These are phyloP conservation scores for Rhea pennata DNA, from an alignment of 2,113 vertebrate genomes.

Conservation along the genomic window DNA sequence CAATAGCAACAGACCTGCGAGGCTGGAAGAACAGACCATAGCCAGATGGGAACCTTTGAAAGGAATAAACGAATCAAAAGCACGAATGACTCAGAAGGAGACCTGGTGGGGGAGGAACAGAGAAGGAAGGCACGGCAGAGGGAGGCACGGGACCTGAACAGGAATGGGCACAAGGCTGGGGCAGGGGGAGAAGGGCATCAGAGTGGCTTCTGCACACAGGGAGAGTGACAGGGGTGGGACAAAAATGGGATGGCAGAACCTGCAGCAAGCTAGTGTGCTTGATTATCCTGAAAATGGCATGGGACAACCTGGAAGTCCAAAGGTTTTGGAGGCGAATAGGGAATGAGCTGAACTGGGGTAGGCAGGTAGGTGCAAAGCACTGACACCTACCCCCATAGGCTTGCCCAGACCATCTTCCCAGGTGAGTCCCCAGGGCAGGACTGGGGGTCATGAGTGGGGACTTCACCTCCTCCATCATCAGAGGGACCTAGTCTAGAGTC, in stretches of 20 bases:
- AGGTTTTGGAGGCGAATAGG: neutral
- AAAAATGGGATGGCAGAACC: too few species aligned
- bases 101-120: neutral
- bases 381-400: too few species aligned
- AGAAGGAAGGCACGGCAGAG: neutral
- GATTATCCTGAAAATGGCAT: neutral
- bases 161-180: too few species aligned
- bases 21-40: neutral
- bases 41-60: neutral
- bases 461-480: rapidly evolving
- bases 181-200: neutral
- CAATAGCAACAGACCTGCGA: neutral
- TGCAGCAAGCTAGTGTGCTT: too few species aligned
- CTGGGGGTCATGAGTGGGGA: too few species aligned
- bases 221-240: too few species aligned
- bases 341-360: too few species aligned
- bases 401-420: too few species aligned
- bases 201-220: neutral
- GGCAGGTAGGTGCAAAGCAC: too few species aligned
- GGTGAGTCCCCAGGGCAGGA: too few species aligned
- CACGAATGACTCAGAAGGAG: neutral
- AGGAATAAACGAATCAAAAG: neutral
- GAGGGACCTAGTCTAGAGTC: neutral
- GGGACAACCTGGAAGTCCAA: neutral
- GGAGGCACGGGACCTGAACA: neutral